Percentiles rank a stretch among this genome's conserved stretches.
phyloP scores from a whole-genome alignment of 2,113 vertebrate species.

The Ciconia maguari region DNA sequence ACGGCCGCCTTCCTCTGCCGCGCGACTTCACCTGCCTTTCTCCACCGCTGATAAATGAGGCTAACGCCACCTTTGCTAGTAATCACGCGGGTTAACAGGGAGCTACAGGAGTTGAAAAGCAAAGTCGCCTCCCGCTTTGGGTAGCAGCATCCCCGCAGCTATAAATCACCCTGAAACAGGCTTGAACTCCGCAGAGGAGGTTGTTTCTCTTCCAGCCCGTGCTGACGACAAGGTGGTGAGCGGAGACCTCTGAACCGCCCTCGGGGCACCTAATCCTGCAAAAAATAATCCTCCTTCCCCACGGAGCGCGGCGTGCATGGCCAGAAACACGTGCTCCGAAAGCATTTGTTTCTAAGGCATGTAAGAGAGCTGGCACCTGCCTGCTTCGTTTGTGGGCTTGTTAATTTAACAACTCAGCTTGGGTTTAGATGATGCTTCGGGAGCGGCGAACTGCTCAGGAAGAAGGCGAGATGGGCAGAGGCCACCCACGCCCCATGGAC shows the following conservation, averaged over 20 bases:
- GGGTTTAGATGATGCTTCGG: neutral
- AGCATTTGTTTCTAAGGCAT: neutral
- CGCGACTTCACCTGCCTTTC: neutral
- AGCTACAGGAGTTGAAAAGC: neutral
- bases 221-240: neutral
- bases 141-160: neutral
- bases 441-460: rapidly evolving
- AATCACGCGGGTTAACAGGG: constrained; percentile 19
- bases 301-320: rapidly evolving
- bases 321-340: neutral
- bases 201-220: neutral
- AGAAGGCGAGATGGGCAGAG: neutral
- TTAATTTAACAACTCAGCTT: neutral
- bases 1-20: rapidly evolving
- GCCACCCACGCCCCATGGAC: neutral
- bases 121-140: neutral
- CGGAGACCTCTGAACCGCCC: neutral
- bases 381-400: neutral
- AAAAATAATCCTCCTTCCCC: neutral
- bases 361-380: neutral
- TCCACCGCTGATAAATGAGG: constrained; percentile 41
- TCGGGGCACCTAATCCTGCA: neutral
- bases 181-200: neutral
- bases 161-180: constrained; percentile 53
- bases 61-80: neutral